Conservation (phyloP, 1,140 invertebrate genomes). For the Drosophila dunni region DNA sequence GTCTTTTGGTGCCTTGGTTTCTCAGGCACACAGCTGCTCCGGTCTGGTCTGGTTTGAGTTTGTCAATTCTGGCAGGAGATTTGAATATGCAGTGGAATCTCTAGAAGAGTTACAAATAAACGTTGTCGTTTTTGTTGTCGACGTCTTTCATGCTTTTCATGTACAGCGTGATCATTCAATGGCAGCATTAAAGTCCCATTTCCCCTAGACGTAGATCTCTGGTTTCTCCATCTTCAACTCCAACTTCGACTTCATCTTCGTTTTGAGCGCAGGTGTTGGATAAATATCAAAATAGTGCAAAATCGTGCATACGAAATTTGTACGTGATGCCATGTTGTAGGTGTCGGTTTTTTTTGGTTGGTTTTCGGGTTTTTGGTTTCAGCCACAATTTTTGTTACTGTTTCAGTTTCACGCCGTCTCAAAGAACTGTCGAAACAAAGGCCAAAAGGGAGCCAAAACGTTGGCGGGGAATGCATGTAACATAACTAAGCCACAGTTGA, state of each 20-base stretch:
- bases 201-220: slow-evolving; percentile 44
- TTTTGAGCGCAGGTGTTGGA: slow-evolving; percentile 80
- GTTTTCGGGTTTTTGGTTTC: slow-evolving; percentile 51
- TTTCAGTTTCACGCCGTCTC: slow-evolving; percentile 26
- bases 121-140: slow-evolving; percentile 24
- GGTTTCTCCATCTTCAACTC: slow-evolving; percentile 33
- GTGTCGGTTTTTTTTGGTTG: slow-evolving; percentile 60
- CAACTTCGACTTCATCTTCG: slow-evolving; percentile 53
- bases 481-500: slow-evolving; percentile 33
- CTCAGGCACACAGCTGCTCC: slow-evolving; percentile 41
- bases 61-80: slow-evolving; percentile 56
- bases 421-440: slow-evolving; percentile 67
- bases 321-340: slow-evolving; percentile 83
- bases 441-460: slow-evolving; percentile 19
- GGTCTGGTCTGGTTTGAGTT: slow-evolving; percentile 16
- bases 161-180: slow-evolving; percentile 68
- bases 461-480: not conserved
- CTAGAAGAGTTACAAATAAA: slow-evolving; percentile 49
- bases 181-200: slow-evolving; percentile 37
- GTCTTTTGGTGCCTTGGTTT: slow-evolving; percentile 12
- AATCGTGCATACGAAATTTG: slow-evolving; percentile 83
- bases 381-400: slow-evolving; percentile 20
- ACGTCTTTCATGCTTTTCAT: slow-evolving; percentile 73
- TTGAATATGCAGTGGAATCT: slow-evolving; percentile 57
- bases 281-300: slow-evolving; percentile 83